These are phyloP conservation scores for Heliothis peltigera DNA, from an alignment of 2,888 invertebrate genomes.

Conservation along the genomic window DNA sequence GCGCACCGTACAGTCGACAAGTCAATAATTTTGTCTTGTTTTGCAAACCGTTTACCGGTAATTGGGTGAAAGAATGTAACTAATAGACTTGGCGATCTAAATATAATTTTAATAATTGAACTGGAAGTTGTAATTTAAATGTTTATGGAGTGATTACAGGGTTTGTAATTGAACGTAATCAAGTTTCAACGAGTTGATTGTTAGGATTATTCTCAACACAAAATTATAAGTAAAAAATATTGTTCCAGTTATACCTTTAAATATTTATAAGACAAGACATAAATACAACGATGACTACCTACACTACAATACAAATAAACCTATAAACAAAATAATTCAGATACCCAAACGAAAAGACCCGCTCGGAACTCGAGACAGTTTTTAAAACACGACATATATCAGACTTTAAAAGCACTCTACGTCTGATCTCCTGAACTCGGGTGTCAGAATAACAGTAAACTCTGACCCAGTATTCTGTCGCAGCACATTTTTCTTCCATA, in stretches of 20 bases:
- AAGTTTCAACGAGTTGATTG: conserved; percentile 28
- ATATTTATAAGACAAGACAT: too few species aligned
- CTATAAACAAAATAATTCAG: conserved; percentile 4
- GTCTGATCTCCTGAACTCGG: conserved; percentile 17
- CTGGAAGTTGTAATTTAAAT: conserved; percentile 48
- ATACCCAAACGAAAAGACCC: not conserved
- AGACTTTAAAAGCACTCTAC: not conserved
- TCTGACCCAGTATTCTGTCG: conserved; percentile 20
- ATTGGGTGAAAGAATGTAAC: conserved; percentile 47
- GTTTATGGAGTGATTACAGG: conserved; percentile 47
- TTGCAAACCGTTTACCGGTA: conserved; percentile 44
- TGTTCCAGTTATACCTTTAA: too few species aligned
- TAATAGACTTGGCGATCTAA: conserved; percentile 44
- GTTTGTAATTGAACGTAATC: conserved; percentile 35
- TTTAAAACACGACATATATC: conserved; percentile 24
- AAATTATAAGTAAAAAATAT: conserved; percentile 14
- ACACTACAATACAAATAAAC: not conserved
- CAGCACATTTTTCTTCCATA: conserved; percentile 24
- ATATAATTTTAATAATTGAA: conserved; percentile 50
- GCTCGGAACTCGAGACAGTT: conserved; percentile 2
- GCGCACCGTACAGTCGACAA: conserved; percentile 25
- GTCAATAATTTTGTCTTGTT: conserved; percentile 48
- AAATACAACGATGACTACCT: not conserved
- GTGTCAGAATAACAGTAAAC: conserved; percentile 34
- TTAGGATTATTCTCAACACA: conserved; percentile 19